These are phyloP conservation scores for Diploscapter pachys DNA, from an alignment of 1,140 invertebrate species.

Conservation along the genomic window DNA sequence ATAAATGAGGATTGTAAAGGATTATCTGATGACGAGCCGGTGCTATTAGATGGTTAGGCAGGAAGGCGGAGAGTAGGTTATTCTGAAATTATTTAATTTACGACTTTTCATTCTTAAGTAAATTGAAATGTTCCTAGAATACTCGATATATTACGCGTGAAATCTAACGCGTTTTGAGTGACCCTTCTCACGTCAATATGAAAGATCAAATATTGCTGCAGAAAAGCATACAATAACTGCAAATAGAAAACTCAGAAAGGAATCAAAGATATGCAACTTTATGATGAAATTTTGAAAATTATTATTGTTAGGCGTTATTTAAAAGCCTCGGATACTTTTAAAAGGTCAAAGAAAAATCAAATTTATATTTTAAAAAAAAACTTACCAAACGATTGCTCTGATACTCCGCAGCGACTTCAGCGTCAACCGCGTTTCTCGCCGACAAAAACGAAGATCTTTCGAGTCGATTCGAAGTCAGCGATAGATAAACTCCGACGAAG, in stretches of 20 bases:
- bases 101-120: background rate
- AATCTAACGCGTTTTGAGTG: too few relatives aligned
- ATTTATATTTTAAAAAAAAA: background rate
- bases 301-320: too few relatives aligned
- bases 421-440: slow-evolving; percentile 49
- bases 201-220: too few relatives aligned
- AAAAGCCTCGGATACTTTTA: background rate
- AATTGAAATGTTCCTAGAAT: background rate
- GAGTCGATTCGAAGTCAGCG: slow-evolving; percentile 40
- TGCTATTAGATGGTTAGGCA: slow-evolving; percentile 47
- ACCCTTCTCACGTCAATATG: too few relatives aligned
- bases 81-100: slow-evolving; percentile 37
- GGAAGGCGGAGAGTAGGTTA: slow-evolving; percentile 39
- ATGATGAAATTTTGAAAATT: too few relatives aligned
- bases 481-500: slow-evolving; percentile 54
- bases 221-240: too few relatives aligned
- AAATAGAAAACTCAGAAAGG: too few relatives aligned
- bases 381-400: slow-evolving; percentile 4
- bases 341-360: background rate
- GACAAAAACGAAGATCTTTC: slow-evolving; percentile 52
- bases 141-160: too few relatives aligned
- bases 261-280: too few relatives aligned
- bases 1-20: slow-evolving; percentile 41
- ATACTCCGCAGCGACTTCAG: slow-evolving; percentile 40
- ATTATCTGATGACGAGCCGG: slow-evolving; percentile 47